Conservation (phyloP, 2,888 invertebrate genomes). For the Caenorhabditis drosophilae region DNA sequence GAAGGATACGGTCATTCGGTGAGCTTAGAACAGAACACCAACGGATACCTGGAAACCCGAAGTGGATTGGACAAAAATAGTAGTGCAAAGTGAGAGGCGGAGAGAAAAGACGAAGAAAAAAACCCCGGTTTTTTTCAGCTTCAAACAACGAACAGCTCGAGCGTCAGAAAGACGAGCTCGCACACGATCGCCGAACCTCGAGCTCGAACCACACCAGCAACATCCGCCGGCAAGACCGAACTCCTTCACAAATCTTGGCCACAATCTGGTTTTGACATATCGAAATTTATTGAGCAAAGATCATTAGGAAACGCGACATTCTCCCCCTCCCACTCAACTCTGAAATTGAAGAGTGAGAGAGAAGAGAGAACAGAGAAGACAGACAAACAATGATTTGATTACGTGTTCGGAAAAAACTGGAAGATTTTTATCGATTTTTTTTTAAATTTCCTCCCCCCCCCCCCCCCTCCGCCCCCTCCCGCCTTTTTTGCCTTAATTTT, state of each 20-base stretch:
- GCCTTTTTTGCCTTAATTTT: no score
- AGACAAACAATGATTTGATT: no score
- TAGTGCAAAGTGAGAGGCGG: slow-evolving; percentile 18
- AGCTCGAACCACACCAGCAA: slow-evolving; percentile 28
- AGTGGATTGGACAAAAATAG: slow-evolving; percentile 15
- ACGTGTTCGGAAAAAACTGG: background rate
- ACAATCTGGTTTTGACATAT: slow-evolving; percentile 64
- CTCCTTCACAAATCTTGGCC: slow-evolving; percentile 66
- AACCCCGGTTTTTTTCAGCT: slow-evolving; percentile 23
- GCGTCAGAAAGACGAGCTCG: slow-evolving; percentile 57
- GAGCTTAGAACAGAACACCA: slow-evolving; percentile 43
- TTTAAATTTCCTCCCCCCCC: background rate
- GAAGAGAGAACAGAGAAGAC: no score
- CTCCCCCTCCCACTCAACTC: no score
- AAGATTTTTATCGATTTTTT: background rate
- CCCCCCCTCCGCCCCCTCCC: background rate
- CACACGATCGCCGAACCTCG: slow-evolving; percentile 57
- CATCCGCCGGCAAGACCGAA: slow-evolving; percentile 61
- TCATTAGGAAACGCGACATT: slow-evolving; percentile 4
- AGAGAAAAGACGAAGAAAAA: background rate
- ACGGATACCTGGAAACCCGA: slow-evolving; percentile 32
- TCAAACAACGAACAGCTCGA: slow-evolving; percentile 33
- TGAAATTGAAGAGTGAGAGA: no score
- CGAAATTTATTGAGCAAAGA: slow-evolving; percentile 50
- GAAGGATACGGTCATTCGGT: slow-evolving; percentile 56